Evolutionary conservation across 2,888 invertebrate species (phyloP), one percentile per base, ranked within the genome.

Genomic region (Cyclophora punctaria): DNA sequence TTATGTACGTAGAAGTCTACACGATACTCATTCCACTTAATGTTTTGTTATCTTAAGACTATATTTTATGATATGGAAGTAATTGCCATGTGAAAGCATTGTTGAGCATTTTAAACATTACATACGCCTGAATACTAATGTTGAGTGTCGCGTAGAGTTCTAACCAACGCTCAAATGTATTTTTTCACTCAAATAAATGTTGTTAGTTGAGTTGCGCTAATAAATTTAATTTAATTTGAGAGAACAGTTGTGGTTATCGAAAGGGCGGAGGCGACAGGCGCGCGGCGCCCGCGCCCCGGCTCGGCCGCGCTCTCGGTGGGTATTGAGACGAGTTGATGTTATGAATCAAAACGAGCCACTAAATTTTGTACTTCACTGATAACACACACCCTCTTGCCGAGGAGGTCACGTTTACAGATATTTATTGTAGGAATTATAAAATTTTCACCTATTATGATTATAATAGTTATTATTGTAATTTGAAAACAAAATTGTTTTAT

Each of bases 371-470:
- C 51, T 51, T 46, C 57, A 54, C 53, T 37, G 47, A 53, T 52
- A 48, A 46, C 52, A 45, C 47, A 41, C 48, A 45, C 45, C n/a
- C 44, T 33, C 49, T 20, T 53, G 53, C n/a, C 4, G 43, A n/a
- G 65, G 63, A 75, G 75, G 69, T 75, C 75, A 69, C 66, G 63
- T 65, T 73, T 73, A 70, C 71, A 66, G 58, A 56, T 66, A 66
- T 69, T 64, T 67, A 66, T 62, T 57, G 57, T 72, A 72, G 66
- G 64, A 62, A 65, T 69, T 73, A 69, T 70, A 66, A 71, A 75
- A 73, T 75, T 78, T 77, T 78, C 74, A 74, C 73, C 70, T 73
- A 71, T 59, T 63, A 69, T 64, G 66, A 71, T 50, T 73, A 63
- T 71, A 71, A 71, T 63, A 62, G 62, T 73, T 71, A 73, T 71